Evolutionary conservation across 2,888 invertebrate genomes (phyloP).

Genomic region (Encarsia formosa): DNA sequence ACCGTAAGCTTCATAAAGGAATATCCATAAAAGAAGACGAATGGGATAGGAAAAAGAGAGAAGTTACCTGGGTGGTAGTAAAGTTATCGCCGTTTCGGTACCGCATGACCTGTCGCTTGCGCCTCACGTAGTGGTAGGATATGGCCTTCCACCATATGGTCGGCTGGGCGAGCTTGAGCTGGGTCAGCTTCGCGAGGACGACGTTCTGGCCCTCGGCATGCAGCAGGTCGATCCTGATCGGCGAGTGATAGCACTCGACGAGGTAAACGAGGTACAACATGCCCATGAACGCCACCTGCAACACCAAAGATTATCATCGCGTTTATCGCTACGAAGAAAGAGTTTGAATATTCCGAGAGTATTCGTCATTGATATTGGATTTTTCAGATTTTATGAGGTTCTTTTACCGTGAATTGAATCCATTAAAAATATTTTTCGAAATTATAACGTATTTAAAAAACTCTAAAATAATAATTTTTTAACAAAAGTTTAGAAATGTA

Average conservation of each 20-base stretch:
- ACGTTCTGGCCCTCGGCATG: slow-evolving; percentile 63
- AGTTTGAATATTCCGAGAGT: no score
- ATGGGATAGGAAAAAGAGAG: not conserved
- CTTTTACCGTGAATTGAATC: no score
- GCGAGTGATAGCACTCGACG: slow-evolving; percentile 80
- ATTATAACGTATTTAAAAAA: no score
- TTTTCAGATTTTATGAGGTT: no score
- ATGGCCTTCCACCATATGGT: slow-evolving; percentile 85
- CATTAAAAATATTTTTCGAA: no score
- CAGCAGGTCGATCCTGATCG: slow-evolving; percentile 66
- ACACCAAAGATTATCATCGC: no score
- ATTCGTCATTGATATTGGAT: no score
- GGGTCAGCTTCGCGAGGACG: slow-evolving; percentile 63
- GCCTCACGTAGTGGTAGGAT: slow-evolving; percentile 77
- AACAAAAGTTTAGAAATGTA: no score
- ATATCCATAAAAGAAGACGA: not conserved
- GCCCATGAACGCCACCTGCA: slow-evolving; percentile 65
- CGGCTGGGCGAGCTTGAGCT: slow-evolving; percentile 67
- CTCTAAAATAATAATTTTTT: no score
- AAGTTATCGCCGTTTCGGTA: slow-evolving; percentile 79
- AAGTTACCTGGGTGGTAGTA: slow-evolving; percentile 69
- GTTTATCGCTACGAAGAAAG: no score
- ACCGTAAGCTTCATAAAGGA: not conserved
- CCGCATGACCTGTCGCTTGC: slow-evolving; percentile 71
- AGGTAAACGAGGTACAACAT: slow-evolving; percentile 77